Evolutionary conservation across 2,797 vertebrate species (phyloP), one percentile per base, ranked within the genome.

Genomic region (Mormyrus proboscirostris): DNA sequence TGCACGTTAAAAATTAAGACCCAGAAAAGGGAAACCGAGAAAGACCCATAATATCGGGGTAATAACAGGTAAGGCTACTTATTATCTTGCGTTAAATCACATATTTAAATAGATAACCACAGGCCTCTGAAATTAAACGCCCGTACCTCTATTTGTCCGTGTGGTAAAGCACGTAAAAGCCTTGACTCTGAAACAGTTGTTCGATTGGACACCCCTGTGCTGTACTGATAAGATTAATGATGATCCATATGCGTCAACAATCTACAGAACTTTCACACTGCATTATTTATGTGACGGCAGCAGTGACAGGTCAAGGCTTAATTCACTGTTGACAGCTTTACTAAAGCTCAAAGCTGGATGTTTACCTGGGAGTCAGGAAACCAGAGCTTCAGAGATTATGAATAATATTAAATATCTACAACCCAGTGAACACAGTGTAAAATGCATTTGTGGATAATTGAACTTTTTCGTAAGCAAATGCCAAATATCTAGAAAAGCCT

Each of bases 221-320:
- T 86, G 83, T 29, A 51, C 47, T n/a, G 47, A 29, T 86, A 86
- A 86, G 83, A 53, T 55, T 51, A 85, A 85, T 85, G 47, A 85
- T 85, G 44, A 85, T 85, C 44, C 44, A 47, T 85, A 47, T 85
- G 22, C 29, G 5, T 51, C 49, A 86, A 25, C 49, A 53, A 86
- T 49, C 44, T n/a, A 86, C 50, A 86, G 22, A 86, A 50, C 49
- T 53, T 86, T 86, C 49, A 51, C 83, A 51, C 19, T 86, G 10
- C 50, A 86, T 86, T 53, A 51, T 53, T 53, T 51, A 86, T 33
- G 22, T 16, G 50, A 86, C 49, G 4, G 83, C 22, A 53, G 47
- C 83, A 86, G 47, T 29, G 22, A 49, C 29, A 29, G 44, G 19
- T 84, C 50, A 49, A 51, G 49, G 83, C 83, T 86, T 25, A 51